A percentile compares a stretch with the other conserved stretches of the same genome.
Conservation (phyloP, 2,797 vertebrate genomes). For the Gephyroberyx darwinii region DNA sequence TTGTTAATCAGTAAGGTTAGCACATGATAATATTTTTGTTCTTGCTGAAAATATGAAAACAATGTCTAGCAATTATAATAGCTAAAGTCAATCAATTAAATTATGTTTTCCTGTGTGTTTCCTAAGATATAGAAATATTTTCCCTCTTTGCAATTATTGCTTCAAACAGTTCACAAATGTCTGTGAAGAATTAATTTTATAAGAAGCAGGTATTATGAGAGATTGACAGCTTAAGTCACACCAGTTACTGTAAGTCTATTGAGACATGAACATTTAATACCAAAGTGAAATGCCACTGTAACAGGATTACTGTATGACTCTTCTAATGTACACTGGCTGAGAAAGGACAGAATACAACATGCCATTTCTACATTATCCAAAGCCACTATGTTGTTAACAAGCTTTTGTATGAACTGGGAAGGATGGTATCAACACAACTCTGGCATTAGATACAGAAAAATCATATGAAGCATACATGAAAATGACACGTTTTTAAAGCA, state of each 20-base stretch:
- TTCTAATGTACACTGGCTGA: conserved; percentile 33
- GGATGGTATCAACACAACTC: conserved; percentile 24
- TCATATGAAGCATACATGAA: conserved; percentile 25
- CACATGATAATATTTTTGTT: neutral
- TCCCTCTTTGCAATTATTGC: too few relatives aligned
- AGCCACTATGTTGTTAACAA: conserved; percentile 40
- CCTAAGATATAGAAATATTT: too few relatives aligned
- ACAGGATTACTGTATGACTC: conserved; percentile 55
- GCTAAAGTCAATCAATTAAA: too few relatives aligned
- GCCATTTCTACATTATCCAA: conserved; percentile 38
- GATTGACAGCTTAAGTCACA: conserved; percentile 33
- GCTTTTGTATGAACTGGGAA: conserved; percentile 29
- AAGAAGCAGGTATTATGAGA: conserved; percentile 52
- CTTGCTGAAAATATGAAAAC: too few relatives aligned
- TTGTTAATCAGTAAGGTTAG: neutral
- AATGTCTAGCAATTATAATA: too few relatives aligned
- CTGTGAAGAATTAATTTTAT: conserved; percentile 44
- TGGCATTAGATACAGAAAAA: conserved; percentile 32
- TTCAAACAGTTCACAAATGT: neutral
- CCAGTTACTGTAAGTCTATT: conserved; percentile 27
- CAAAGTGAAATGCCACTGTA: conserved; percentile 52
- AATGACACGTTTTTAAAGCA: conserved; percentile 4
- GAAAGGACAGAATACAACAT: conserved; percentile 52
- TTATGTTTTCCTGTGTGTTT: too few relatives aligned
- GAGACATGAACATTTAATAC: conserved; percentile 44